phyloP scores from a whole-genome alignment of 35 echinoderm and acorn worm genomes.

The Chiridota heheva region DNA sequence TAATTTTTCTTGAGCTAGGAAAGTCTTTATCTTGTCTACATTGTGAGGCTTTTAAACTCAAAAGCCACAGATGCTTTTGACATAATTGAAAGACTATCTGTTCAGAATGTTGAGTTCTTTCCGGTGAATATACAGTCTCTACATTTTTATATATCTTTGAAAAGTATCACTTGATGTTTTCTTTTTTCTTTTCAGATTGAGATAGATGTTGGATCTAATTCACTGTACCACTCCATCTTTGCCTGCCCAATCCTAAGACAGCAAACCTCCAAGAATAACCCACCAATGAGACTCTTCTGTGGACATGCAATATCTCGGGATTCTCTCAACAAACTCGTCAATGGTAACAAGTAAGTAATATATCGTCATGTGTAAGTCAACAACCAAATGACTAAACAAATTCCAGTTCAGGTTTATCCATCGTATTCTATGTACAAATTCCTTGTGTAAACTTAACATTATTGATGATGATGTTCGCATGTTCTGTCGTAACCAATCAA shows the following conservation, averaged over 20 bases:
- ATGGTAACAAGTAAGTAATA: conserved; percentile 94
- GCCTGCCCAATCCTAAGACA: conserved; percentile 96
- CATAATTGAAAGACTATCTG: too few relatives aligned
- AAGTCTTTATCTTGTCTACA: too few relatives aligned
- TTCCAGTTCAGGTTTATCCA: background rate
- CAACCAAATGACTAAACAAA: too few relatives aligned
- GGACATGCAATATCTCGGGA: conserved; percentile 96
- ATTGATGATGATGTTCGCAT: background rate
- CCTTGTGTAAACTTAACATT: background rate
- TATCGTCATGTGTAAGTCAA: too few relatives aligned
- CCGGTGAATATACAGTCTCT: too few relatives aligned
- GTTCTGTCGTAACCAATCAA: background rate
- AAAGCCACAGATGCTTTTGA: too few relatives aligned
- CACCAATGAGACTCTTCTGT: conserved; percentile 85
- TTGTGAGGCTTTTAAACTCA: too few relatives aligned
- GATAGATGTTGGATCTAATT: conserved; percentile 77
- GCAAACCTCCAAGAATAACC: conserved; percentile 82
- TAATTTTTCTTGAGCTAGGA: too few relatives aligned
- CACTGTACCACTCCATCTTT: conserved; percentile 95
- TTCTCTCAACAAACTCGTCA: conserved; percentile 90
- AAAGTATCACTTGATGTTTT: too few relatives aligned
- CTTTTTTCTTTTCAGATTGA: conserved; percentile 67
- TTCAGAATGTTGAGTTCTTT: too few relatives aligned
- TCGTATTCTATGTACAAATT: background rate
- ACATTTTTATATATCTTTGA: too few relatives aligned